Evolutionary conservation across 1,140 invertebrate genomes (phyloP), one percentile per base, ranked within the genome.

Genomic region (Leptopilina clavipes): DNA sequence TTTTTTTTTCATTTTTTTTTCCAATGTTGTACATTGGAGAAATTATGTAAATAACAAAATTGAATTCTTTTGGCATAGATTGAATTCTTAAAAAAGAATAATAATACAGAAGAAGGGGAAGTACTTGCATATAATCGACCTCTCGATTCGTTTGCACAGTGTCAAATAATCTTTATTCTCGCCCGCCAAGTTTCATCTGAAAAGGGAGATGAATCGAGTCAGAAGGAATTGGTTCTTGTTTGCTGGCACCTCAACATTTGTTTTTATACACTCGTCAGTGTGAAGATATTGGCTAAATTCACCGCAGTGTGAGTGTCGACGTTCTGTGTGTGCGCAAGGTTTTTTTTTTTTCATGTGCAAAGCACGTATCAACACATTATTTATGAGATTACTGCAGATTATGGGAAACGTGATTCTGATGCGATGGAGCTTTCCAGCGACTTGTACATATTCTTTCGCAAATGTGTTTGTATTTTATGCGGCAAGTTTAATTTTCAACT

Each of bases 331-430:
- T 82, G 77, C 65, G 76, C 71, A 25, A 65, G 70, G 73, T 79
- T 78, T 79, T 81, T 54, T 77, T 80, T 78, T 79, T 81, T 54
- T 31, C 71, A 76, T 77, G 75, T 74, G 73, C 73, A 31, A 22
- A 10, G 79, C 83, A 82, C 82, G 79, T 84, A 52, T 59, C 72
- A 59, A 44, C 82, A 82, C 83, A 87, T 88, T 88, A 87, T 88
- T 88, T 86, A 88, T 86, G 84, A 85, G 86, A 86, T 88, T 86
- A 88, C 81, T 78, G 81, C 79, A 86, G 85, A 88, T 88, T 87
- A 87, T 86, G 80, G 78, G 79, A 85, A 81, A 84, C 86, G 82
- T 87, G 85, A 78, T 81, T 78, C 76, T 70, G 81, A 77, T 84
- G 79, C 77, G 59, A 65, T 65, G 22, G 19, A 65, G 59, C 59